phyloP scores from a whole-genome alignment of 2,888 invertebrate species.

The Cetonia aurata region DNA sequence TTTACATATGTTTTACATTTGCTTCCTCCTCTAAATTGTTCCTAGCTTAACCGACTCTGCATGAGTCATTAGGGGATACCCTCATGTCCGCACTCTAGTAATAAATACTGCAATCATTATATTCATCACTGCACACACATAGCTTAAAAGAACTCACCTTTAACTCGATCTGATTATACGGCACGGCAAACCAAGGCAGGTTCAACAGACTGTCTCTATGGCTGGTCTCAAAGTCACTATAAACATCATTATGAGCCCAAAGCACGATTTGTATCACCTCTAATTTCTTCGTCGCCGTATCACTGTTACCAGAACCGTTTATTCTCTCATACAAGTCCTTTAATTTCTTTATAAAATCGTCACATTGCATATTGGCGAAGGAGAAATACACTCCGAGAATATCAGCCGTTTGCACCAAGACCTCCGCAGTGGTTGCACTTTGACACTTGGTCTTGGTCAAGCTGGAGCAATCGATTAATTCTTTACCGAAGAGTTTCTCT shows the following conservation, averaged over 20 bases:
- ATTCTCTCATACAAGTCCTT: slow-evolving; percentile 70
- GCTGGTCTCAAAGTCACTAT: slow-evolving; percentile 75
- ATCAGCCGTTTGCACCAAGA: slow-evolving; percentile 67
- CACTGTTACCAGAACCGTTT: slow-evolving; percentile 58
- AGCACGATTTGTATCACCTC: slow-evolving; percentile 78
- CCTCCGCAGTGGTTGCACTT: slow-evolving; percentile 66
- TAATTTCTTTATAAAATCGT: slow-evolving; percentile 76
- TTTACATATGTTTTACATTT: no score
- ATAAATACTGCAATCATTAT: no score
- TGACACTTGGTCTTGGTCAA: slow-evolving; percentile 67
- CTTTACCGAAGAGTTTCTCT: slow-evolving; percentile 73
- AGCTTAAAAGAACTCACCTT: slow-evolving; percentile 68
- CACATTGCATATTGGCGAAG: slow-evolving; percentile 77
- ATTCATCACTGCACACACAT: no score
- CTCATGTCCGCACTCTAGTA: no score
- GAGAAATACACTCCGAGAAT: slow-evolving; percentile 78
- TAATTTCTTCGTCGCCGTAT: slow-evolving; percentile 63
- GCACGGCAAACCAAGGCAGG: slow-evolving; percentile 79
- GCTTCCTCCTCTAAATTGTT: no score
- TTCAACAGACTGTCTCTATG: slow-evolving; percentile 74
- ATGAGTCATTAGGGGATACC: no score
- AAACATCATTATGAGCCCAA: slow-evolving; percentile 76
- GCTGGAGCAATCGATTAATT: slow-evolving; percentile 70
- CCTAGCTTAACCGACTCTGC: no score
- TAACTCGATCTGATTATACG: slow-evolving; percentile 77